Conservation (phyloP, 2,797 vertebrate genomes). For the Pseudomugil gertrudae region DNA sequence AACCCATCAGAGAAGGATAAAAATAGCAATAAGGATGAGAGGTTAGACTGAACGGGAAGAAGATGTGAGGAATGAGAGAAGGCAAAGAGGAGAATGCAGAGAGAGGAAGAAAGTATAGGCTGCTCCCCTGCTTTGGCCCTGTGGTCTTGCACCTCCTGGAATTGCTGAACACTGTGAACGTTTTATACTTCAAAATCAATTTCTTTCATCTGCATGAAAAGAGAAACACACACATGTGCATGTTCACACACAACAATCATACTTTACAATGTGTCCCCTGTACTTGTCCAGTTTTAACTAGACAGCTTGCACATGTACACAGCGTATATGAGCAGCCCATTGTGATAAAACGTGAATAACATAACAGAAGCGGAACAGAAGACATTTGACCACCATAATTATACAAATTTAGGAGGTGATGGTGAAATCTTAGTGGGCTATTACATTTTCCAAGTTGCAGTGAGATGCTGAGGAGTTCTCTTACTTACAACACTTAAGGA, state of each 20-base stretch:
- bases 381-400: conserved; percentile 5
- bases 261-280: conserved; percentile 33
- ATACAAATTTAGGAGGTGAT: conserved; percentile 2
- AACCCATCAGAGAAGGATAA: conserved; percentile 63
- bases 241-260: conserved; percentile 27
- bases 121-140: conserved; percentile 61
- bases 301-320: conserved; percentile 34
- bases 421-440: not conserved
- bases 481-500: too few species aligned
- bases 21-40: conserved; percentile 51
- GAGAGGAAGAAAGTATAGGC: conserved; percentile 55
- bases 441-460: conserved; percentile 10
- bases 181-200: conserved; percentile 79
- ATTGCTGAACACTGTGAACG: conserved; percentile 74
- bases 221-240: conserved; percentile 46
- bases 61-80: conserved; percentile 47
- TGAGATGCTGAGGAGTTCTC: not conserved
- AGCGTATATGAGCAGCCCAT: conserved; percentile 11
- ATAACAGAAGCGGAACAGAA: conserved; percentile 8
- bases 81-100: conserved; percentile 13
- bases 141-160: conserved; percentile 75
- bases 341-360: conserved; percentile 25
- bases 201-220: conserved; percentile 65
- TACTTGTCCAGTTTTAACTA: conserved; percentile 34
- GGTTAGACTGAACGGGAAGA: conserved; percentile 58